Evolutionary conservation across 2,888 invertebrate genomes (phyloP), one percentile per base, ranked within the genome.

Genomic region (Drosophila atripex): DNA sequence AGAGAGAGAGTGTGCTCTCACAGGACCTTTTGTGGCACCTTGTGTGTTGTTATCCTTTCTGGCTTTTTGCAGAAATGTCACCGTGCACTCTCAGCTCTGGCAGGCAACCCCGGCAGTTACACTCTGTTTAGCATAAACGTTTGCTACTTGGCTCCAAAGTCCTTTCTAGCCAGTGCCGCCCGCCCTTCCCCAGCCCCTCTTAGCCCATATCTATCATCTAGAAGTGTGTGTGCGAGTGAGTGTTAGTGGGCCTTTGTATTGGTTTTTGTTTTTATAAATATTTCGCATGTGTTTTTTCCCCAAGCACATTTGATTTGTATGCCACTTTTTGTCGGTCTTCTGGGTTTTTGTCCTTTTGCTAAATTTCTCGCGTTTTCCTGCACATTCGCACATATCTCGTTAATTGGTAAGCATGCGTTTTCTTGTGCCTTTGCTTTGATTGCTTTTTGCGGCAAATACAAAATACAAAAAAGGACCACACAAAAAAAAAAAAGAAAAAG

Each of bases 121-220:
- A 86, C 88, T 86, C 87, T 86, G 86, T 82, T 88, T 86, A 86
- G 84, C 87, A 86, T 84, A 88, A 86, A 80, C 84, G 85, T 76
- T 88, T 88, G 88, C 88, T 87, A 87, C 84, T 84, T 87, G 83
- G 80, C 86, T 86, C 82, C 78, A 55, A 71, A 71, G 55, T 51
- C 71, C 60, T 53, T 53, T 47, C 47, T 47, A 53, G 28, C 14
- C 25, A 3, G 28, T 14, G 28, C n/a, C 38, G 25, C 38, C 32
- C 35, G 11, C 14, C 57, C 25, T 14, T 18, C 1, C 18, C 18
- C 18, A 18, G 30, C 49, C 35, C 4, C 16, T 16, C 11, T n/a
- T 3, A 3, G 32, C 5, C 49, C 45, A 43, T 56, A 38, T 51
- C 14, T 61, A 35, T 43, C 61, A 41, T n/a, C 51, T 63, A 52